Evolutionary conservation across 2,113 vertebrate genomes (phyloP).

Genomic region (Balaeniceps rex): DNA sequence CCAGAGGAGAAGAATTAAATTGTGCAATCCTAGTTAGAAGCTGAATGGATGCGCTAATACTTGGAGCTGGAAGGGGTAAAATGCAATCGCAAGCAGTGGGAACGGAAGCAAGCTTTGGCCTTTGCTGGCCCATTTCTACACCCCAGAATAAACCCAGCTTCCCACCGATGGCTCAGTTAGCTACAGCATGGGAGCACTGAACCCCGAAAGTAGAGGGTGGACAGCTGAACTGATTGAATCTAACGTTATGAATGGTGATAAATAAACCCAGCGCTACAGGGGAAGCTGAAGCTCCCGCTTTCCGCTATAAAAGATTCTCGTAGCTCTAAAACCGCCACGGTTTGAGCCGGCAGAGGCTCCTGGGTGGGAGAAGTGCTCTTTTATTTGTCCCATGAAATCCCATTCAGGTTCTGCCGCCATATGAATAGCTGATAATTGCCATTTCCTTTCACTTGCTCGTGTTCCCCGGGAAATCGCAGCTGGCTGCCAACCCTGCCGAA

Average conservation of each 20-base stretch:
- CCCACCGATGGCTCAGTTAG: neutral
- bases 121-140: neutral
- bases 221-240: neutral
- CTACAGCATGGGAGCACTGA: accelerated
- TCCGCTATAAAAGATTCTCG: neutral
- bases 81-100: neutral
- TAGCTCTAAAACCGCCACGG: neutral
- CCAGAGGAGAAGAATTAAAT: slow-evolving; percentile 61
- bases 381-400: slow-evolving; percentile 6
- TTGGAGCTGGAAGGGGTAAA: neutral
- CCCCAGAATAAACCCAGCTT: neutral
- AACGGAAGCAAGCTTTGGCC: neutral
- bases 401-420: neutral
- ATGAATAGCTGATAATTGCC: slow-evolving; percentile 23
- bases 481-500: neutral
- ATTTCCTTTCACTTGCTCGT: neutral
- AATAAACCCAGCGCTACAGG: neutral
- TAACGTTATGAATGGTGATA: neutral
- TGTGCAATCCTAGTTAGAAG: slow-evolving; percentile 46
- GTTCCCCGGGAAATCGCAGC: neutral
- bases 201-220: neutral
- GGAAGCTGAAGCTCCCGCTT: neutral
- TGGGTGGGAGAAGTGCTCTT: neutral
- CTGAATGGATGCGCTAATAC: slow-evolving; percentile 37
- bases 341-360: neutral